Evolutionary conservation across 2,113 vertebrate genomes (phyloP), one percentile per base, ranked within the genome.

Genomic region (Lamprotornis superbus): DNA sequence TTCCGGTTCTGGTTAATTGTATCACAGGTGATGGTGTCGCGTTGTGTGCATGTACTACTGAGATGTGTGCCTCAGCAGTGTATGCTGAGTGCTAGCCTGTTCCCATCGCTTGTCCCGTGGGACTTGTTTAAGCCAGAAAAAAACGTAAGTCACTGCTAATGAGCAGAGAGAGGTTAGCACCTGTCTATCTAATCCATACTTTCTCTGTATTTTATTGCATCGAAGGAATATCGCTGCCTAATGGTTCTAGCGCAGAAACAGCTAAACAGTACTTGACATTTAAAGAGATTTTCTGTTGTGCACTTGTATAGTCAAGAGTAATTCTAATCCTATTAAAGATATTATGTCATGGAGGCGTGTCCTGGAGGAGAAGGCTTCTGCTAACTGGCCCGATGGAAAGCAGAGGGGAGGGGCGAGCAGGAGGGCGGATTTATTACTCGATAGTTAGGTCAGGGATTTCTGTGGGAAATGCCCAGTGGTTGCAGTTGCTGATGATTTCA

Each of bases 321-420:
- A 97, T 96, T 98, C 98, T 98, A 98, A 97, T 98, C 98, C 98
- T 98, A 97, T 98, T 98, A 98, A 98, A 98, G 98, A 97, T 96
- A 97, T 94, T 94, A 94, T 98, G 97, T 96, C 97, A 97, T 96
- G 96, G 97, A 59, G 96, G 93, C 47, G 90, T 95, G 95, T 92
- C 93, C 79, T 67, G 17, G 47, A 10, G 64, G 91, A 90, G 91
- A 97, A 96, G 96, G 95, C 88, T 97, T 17, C 31, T 83, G 74
- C 95, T 95, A 86, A 98, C 98, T 98, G 98, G 98, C 94, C 92
- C 57, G 35, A 92, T 96, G 97, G 90, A 89, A 94, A 94, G 92
- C 94, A 95, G 96, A 91, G 91, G 92, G 98, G 97, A 93, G 97
- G 96, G 96, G 94, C 90, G 33, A 93, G 84, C 92, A 42, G 95